Conservation (phyloP, 2,113 vertebrate species). For the Origma solitaria region DNA sequence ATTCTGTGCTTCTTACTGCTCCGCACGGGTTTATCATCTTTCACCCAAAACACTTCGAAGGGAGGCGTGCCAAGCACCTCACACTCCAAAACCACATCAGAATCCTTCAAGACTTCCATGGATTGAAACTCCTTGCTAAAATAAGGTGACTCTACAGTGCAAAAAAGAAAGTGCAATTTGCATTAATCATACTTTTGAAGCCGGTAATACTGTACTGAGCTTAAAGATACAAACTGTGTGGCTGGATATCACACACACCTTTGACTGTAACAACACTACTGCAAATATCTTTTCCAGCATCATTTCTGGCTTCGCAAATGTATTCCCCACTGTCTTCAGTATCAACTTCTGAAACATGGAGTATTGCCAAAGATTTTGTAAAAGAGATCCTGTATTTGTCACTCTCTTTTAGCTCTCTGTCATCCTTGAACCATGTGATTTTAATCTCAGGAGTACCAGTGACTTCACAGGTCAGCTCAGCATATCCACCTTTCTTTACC, state of each 20-base stretch:
- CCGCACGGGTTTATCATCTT: conserved; percentile 84
- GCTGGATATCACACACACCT: conserved; percentile 80
- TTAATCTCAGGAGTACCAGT: conserved; percentile 88
- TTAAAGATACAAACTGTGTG: not conserved
- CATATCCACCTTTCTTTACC: conserved; percentile 77
- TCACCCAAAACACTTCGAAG: conserved; percentile 88
- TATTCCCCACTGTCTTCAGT: conserved; percentile 89
- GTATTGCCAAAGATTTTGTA: conserved; percentile 74
- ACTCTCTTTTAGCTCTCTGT: conserved; percentile 82
- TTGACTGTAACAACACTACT: conserved; percentile 87
- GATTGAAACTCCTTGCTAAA: conserved; percentile 89
- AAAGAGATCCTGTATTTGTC: conserved; percentile 78
- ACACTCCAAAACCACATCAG: conserved; percentile 86
- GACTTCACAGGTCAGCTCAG: conserved; percentile 85
- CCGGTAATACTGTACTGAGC: not conserved
- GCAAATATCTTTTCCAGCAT: conserved; percentile 91
- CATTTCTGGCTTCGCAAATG: conserved; percentile 89
- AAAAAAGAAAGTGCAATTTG: conserved; percentile 41
- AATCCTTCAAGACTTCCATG: conserved; percentile 89
- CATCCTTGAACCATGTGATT: conserved; percentile 91
- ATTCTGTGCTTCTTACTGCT: conserved; percentile 91
- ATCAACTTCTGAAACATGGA: conserved; percentile 73
- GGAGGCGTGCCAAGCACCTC: conserved; percentile 87
- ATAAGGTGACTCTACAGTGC: conserved; percentile 83
- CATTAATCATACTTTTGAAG: conserved; percentile 15